Conservation (phyloP, 37 sponge, comb jelly and placozoan species). For the Ephydatia muelleri region DNA sequence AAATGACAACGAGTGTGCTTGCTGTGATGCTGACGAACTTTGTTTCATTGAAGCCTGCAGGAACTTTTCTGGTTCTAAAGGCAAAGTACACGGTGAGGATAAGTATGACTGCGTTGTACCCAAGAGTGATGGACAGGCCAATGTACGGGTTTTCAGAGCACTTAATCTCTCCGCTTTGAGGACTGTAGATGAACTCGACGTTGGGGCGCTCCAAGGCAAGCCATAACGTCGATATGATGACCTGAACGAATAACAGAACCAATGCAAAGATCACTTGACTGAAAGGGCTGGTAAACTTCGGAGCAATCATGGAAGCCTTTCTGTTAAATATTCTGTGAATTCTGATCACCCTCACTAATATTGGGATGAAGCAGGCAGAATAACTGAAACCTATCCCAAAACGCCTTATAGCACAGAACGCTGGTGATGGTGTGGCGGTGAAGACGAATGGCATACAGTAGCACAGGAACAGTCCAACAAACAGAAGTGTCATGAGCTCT, state of each 20-base stretch:
- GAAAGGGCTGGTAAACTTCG: conserved; percentile 22
- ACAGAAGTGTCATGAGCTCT: conserved; percentile 65
- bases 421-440: conserved; percentile 34
- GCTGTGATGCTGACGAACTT: conserved; percentile 60
- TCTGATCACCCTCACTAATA: conserved; percentile 65
- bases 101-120: conserved; percentile 49
- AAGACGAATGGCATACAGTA: conserved; percentile 46
- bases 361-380: conserved; percentile 53
- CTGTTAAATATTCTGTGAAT: conserved; percentile 68
- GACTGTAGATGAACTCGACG: background rate
- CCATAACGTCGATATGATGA: conserved; percentile 32
- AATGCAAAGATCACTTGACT: conserved; percentile 44
- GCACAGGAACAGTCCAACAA: conserved; percentile 51
- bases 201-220: conserved; percentile 37
- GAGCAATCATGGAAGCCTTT: conserved; percentile 3
- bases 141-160: conserved; percentile 38
- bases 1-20: conserved; percentile 46
- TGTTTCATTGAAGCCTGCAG: conserved; percentile 72
- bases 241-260: conserved; percentile 30
- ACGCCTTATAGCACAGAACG: conserved; percentile 45
- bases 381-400: conserved; percentile 53
- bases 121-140: conserved; percentile 28
- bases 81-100: conserved; percentile 53
- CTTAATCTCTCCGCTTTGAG: conserved; percentile 12
- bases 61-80: conserved; percentile 60